phyloP scores from a whole-genome alignment of 2,113 vertebrate species.

The Madoqua kirkii region DNA sequence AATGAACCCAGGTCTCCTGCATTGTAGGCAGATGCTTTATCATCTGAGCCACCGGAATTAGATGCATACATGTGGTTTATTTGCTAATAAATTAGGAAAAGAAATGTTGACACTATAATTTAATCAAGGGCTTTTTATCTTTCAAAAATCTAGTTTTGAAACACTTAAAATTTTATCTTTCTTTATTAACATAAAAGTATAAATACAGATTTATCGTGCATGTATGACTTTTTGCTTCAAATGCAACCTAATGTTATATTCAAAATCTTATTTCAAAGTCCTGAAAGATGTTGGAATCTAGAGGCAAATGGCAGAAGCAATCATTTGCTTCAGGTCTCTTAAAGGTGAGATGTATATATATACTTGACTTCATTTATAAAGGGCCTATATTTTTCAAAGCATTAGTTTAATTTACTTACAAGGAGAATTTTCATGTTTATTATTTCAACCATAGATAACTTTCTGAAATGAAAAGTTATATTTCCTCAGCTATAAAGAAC shows the following conservation, averaged over 20 bases:
- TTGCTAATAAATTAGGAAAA: not conserved
- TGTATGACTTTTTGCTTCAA: not conserved
- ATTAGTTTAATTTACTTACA: not conserved
- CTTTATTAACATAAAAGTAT: not conserved
- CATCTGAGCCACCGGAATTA: not conserved
- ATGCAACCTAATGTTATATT: not conserved
- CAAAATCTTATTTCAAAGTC: not conserved
- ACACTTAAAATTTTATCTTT: not conserved
- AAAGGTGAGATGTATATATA: not conserved
- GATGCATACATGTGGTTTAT: not conserved
- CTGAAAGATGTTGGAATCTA: not conserved
- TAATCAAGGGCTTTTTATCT: not conserved
- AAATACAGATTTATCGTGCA: not conserved
- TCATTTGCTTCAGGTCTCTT: not conserved
- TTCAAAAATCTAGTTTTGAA: not conserved
- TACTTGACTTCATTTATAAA: not conserved
- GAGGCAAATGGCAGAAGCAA: not conserved
- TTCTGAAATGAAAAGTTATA: not conserved
- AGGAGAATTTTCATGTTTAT: not conserved
- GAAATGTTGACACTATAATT: not conserved
- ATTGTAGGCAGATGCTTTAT: not conserved
- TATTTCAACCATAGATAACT: not conserved
- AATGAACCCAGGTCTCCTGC: not conserved
- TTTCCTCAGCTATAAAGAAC: not conserved
- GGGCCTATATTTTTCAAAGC: not conserved